Evolutionary conservation across 2,113 vertebrate species (phyloP).

Genomic region (Condylura cristata): DNA sequence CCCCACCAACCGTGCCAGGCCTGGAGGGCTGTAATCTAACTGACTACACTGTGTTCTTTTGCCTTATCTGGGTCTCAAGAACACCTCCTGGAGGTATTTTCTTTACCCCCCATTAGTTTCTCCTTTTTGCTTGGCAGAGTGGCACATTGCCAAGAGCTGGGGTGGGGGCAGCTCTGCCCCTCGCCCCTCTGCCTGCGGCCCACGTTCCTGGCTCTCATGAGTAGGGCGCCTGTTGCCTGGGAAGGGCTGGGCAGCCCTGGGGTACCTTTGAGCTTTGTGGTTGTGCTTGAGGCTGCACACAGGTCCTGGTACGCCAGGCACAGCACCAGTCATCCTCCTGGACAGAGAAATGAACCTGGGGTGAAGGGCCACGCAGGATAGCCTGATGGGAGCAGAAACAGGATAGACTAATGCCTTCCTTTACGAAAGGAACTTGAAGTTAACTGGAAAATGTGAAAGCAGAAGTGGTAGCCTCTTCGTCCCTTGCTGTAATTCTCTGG

Average conservation of each 20-base stretch:
- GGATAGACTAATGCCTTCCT: background rate
- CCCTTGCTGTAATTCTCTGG: background rate
- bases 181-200: background rate
- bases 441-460: background rate
- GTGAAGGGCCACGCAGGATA: background rate
- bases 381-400: background rate
- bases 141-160: conserved; percentile 32
- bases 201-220: background rate
- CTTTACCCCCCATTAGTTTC: no score
- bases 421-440: background rate
- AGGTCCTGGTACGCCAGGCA: background rate
- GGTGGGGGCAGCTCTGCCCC: background rate
- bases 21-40: background rate
- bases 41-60: background rate
- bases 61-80: background rate
- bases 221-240: background rate
- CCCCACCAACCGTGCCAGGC: no score
- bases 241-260: conserved; percentile 44
- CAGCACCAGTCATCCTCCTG: conserved; percentile 53
- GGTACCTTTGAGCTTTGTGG: conserved; percentile 65
- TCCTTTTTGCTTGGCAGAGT: conserved; percentile 53
- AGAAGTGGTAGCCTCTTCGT: background rate
- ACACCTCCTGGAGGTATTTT: conserved; percentile 37
- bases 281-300: conserved; percentile 22
- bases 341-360: background rate